Evolutionary conservation across 2,888 invertebrate genomes (phyloP).

Genomic region (Mesochorus sp.): DNA sequence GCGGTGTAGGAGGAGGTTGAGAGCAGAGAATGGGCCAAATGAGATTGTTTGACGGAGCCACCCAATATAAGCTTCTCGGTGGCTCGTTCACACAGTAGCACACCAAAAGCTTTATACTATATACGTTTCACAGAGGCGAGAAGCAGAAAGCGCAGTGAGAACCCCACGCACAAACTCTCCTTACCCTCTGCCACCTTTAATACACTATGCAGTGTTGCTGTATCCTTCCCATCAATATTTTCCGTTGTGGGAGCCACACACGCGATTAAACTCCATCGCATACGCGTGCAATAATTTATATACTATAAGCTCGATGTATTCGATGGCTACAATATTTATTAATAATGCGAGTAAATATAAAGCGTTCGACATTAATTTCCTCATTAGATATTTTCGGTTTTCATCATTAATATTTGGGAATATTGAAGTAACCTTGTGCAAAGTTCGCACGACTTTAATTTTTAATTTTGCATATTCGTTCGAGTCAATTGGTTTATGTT

Average conservation of each 20-base stretch:
- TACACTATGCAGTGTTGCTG: constrained; percentile 14
- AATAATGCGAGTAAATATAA: background rate
- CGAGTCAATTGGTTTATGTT: too few species aligned
- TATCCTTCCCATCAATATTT: constrained; percentile 48
- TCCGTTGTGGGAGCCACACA: constrained; percentile 40
- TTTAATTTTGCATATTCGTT: background rate
- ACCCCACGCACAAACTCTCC: constrained; percentile 23
- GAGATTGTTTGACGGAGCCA: constrained; percentile 80
- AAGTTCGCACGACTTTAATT: too few species aligned
- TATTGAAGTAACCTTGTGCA: too few species aligned
- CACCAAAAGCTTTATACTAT: constrained; percentile 13
- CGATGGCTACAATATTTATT: background rate
- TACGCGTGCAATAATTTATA: background rate
- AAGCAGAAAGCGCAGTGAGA: constrained; percentile 39
- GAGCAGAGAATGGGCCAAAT: constrained; percentile 74
- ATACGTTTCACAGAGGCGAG: background rate
- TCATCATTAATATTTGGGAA: too few species aligned
- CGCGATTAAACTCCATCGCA: constrained; percentile 40
- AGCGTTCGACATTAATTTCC: background rate
- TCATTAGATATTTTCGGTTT: background rate
- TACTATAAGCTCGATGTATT: background rate
- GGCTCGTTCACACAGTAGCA: constrained; percentile 48
- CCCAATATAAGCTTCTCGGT: constrained; percentile 70
- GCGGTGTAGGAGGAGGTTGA: constrained; percentile 49
- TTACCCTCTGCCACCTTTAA: constrained; percentile 49